Evolutionary conservation across 2,888 invertebrate genomes (phyloP).

Genomic region (Oscheius sp.): DNA sequence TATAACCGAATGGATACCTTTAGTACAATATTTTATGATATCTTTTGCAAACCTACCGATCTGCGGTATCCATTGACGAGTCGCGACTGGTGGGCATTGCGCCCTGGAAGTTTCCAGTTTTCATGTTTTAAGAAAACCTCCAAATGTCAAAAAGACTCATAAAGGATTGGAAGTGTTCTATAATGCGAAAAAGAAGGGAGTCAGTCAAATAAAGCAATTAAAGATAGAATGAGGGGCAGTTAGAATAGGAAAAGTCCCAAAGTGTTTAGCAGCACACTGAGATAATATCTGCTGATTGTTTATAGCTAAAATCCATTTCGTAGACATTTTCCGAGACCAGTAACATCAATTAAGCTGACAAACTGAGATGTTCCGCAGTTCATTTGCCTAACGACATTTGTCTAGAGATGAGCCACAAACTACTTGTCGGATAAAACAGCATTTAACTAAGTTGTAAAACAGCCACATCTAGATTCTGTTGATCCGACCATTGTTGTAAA

Average conservation of each 20-base stretch:
- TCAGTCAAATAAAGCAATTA: background rate
- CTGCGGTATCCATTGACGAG: conserved; percentile 67
- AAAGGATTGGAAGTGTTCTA: background rate
- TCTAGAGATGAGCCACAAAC: background rate
- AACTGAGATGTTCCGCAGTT: conserved; percentile 12
- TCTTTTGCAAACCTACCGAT: conserved; percentile 23
- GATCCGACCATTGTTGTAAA: conserved; percentile 2
- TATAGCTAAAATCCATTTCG: background rate
- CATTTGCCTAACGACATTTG: conserved; percentile 20
- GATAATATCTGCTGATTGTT: background rate
- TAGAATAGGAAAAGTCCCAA: background rate
- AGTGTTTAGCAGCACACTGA: background rate
- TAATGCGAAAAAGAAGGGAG: background rate
- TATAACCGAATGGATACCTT: conserved; percentile 72
- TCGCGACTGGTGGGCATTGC: conserved; percentile 58
- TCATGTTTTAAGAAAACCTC: too few relatives aligned
- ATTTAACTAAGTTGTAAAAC: background rate
- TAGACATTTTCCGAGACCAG: background rate
- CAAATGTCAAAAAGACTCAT: background rate
- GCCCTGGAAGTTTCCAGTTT: conserved; percentile 10
- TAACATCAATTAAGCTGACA: conserved; percentile 17
- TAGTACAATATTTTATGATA: conserved; percentile 7
- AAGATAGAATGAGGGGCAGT: background rate
- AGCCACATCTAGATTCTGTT: conserved; percentile 11
- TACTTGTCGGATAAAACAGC: background rate